Evolutionary conservation across 1,140 invertebrate genomes (phyloP), one percentile per base, ranked within the genome.

Genomic region (Monomorium pharaonis): DNA sequence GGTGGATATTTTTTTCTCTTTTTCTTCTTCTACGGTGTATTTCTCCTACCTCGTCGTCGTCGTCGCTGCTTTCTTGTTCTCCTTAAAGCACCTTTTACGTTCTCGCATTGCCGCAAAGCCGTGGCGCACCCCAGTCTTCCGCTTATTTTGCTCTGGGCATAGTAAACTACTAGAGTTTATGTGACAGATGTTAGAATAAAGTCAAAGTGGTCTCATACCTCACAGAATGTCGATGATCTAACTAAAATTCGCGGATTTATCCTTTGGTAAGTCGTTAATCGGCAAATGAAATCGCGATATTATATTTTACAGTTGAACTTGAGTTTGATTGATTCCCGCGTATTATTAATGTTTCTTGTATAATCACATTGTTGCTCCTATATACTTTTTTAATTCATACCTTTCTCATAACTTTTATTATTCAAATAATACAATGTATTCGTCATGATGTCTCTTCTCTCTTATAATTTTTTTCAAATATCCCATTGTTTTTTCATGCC

Each of bases 131-230:
- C 75, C 56, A n/a, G 47, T 54, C 88, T 80, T 42, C 44, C 14
- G 65, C 70, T 89, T 83, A 88, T 89, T 89, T 89, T 86, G 58
- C 72, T 86, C 65, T 33, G 44, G 18, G 24, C 37, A 63, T 67
- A 76, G 58, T 89, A 88, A 89, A 89, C 69, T 76, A 65, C 18
- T 49, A 16, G 51, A 76, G 70, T 88, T 89, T 89, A 89, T 87
- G 85, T 60, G 76, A 84, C 85, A 85, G 60, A 81, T 56, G 74
- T 62, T 56, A 49, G 18, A 51, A 54, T 37, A n/a, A 85, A 81
- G 67, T 78, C 51, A 63, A 85, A 88, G 72, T 85, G 75, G 37
- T 88, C 81, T 54, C 44, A 27, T 60, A 47, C n/a, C 60, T 60
- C 83, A 54, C 33, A 27, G 9, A 81, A 84, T 63, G 69, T 51